Evolutionary conservation across 2,113 vertebrate genomes (phyloP).

Genomic region (Ciconia maguari): DNA sequence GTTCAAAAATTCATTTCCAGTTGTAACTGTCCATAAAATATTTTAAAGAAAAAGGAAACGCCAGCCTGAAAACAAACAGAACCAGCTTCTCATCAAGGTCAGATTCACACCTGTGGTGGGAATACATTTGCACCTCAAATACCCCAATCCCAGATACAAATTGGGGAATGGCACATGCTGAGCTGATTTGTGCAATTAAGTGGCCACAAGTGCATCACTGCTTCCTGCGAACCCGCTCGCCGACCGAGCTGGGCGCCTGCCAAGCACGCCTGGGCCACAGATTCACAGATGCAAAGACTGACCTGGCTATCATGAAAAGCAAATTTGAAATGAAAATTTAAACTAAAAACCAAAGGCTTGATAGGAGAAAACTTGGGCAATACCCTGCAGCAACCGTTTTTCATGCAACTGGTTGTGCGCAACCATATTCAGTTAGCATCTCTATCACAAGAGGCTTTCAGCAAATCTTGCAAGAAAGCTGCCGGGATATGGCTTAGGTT

Average conservation of each 20-base stretch:
- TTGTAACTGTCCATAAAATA: not conserved
- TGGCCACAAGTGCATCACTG: not conserved
- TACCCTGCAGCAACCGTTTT: not conserved
- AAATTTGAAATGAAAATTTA: not conserved
- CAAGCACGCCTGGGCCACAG: fast-evolving
- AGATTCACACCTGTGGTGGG: not conserved
- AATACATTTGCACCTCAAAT: not conserved
- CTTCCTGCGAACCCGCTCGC: not conserved
- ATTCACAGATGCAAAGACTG: not conserved
- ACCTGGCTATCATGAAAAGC: not conserved
- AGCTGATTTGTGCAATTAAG: not conserved
- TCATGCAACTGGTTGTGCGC: fast-evolving
- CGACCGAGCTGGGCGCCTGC: fast-evolving
- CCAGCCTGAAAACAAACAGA: not conserved
- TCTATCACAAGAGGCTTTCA: not conserved
- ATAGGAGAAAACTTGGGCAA: not conserved
- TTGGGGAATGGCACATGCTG: fast-evolving
- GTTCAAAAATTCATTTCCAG: not conserved
- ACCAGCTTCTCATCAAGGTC: not conserved
- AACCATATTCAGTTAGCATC: not conserved
- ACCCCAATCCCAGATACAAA: too few species aligned
- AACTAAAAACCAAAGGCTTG: not conserved
- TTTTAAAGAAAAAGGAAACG: not conserved
- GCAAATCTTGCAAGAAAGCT: not conserved
- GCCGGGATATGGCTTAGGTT: not conserved